phyloP scores from a whole-genome alignment of 2,888 invertebrate genomes.

The Epinotia brunnichana region DNA sequence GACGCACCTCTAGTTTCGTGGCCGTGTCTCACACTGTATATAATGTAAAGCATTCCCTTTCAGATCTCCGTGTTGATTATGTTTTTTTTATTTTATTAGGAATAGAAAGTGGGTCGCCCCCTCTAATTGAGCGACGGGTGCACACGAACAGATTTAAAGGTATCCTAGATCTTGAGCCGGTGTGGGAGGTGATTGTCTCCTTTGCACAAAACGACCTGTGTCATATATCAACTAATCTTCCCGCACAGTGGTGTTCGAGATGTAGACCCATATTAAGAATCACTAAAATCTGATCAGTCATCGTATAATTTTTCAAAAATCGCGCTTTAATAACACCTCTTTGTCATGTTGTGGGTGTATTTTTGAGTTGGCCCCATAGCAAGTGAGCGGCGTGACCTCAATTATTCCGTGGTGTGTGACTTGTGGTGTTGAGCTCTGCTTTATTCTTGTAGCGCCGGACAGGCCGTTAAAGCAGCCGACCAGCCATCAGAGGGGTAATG shows the following conservation, averaged over 20 bases:
- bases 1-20: constrained; percentile 37
- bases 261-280: constrained; percentile 16
- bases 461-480: constrained; percentile 75
- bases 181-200: constrained; percentile 60
- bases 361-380: constrained; percentile 28
- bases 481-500: constrained; percentile 81
- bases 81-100: constrained; percentile 59
- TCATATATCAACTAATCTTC: constrained; percentile 26
- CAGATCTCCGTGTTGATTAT: constrained; percentile 46
- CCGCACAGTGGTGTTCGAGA: constrained; percentile 30
- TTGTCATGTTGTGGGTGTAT: constrained; percentile 44
- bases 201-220: constrained; percentile 27
- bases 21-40: constrained; percentile 60
- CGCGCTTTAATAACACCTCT: constrained; percentile 45
- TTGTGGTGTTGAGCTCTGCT: constrained; percentile 76
- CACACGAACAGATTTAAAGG: constrained; percentile 76
- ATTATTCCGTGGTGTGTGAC: constrained; percentile 63
- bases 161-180: constrained; percentile 57
- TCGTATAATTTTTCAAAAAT: constrained; percentile 38
- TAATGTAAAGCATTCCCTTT: constrained; percentile 73
- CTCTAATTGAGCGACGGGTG: constrained; percentile 60
- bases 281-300: constrained; percentile 24
- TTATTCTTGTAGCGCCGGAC: constrained; percentile 79
- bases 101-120: constrained; percentile 67
- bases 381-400: constrained; percentile 38